Evolutionary conservation across 2,797 vertebrate genomes (phyloP).

Genomic region (Sebastes paucispinis): DNA sequence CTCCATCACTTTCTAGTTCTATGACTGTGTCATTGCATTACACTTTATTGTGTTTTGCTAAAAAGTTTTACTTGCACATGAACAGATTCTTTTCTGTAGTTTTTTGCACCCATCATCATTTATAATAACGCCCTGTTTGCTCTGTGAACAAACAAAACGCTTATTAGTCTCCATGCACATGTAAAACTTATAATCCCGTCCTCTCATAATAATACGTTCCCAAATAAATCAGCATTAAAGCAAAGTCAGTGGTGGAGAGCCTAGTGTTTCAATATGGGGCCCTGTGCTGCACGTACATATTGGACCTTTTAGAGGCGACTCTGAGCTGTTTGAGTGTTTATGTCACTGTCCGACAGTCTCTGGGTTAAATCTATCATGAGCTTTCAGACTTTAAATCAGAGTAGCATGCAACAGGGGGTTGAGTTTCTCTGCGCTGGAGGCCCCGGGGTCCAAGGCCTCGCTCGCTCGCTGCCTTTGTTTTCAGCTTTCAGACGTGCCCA

Average conservation of each 20-base stretch:
- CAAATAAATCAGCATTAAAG: conserved; percentile 12
- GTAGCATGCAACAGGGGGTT: conserved; percentile 57
- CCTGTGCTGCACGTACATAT: conserved; percentile 14
- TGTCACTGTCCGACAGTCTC: conserved; percentile 48
- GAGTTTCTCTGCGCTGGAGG: conserved; percentile 56
- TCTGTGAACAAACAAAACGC: background rate
- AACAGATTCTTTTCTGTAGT: background rate
- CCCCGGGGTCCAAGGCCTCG: conserved; percentile 32
- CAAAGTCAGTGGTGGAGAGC: background rate
- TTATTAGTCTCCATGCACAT: background rate
- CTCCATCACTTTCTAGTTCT: background rate
- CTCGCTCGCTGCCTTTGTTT: conserved; percentile 63
- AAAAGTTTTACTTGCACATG: background rate
- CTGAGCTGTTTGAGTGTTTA: conserved; percentile 41
- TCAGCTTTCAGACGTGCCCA: conserved; percentile 30
- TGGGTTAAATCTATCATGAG: conserved; percentile 60
- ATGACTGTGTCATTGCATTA: background rate
- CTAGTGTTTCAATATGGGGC: conserved; percentile 1
- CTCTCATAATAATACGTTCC: background rate
- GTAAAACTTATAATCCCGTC: background rate
- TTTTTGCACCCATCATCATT: background rate
- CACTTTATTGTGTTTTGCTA: background rate
- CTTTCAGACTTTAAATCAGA: conserved; percentile 63
- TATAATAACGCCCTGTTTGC: background rate
- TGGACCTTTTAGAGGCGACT: conserved; percentile 43